Conservation (phyloP, 2,113 vertebrate species). For the Dicerorhinus sumatrensis region DNA sequence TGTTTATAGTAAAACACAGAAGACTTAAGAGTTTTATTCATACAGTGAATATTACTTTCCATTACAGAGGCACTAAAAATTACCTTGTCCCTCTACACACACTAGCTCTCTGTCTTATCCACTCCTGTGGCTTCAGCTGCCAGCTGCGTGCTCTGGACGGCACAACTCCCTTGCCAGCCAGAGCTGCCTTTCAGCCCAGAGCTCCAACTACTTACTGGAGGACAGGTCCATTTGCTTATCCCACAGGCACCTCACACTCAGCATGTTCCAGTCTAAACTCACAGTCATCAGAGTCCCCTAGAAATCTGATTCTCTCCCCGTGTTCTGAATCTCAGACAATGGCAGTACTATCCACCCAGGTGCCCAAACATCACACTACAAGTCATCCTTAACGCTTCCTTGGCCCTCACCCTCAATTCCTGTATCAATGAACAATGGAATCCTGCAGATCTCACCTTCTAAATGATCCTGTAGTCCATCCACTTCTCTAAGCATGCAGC, state of each 20-base stretch:
- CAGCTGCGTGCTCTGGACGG: no score
- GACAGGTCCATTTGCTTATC: not conserved
- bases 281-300: not conserved
- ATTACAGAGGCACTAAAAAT: not conserved
- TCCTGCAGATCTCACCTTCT: not conserved
- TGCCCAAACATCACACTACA: not conserved
- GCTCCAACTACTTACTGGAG: not conserved
- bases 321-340: not conserved
- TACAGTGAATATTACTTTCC: not conserved
- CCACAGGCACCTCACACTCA: not conserved
- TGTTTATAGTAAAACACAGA: not conserved
- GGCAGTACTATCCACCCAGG: fast-evolving
- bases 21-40: not conserved
- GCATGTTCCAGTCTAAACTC: not conserved
- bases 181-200: not conserved
- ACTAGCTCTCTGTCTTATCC: not conserved
- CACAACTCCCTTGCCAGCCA: not conserved
- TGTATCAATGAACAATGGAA: not conserved
- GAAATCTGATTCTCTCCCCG: not conserved
- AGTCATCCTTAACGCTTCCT: not conserved
- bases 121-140: not conserved
- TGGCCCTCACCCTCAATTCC: not conserved
- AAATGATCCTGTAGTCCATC: not conserved
- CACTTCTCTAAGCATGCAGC: not conserved
- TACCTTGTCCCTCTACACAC: not conserved